A percentile compares a stretch with the other conserved stretches of the same genome.
These are phyloP conservation scores for Tor tambroides DNA, from an alignment of 2,113 vertebrate species.

Conservation along the genomic window DNA sequence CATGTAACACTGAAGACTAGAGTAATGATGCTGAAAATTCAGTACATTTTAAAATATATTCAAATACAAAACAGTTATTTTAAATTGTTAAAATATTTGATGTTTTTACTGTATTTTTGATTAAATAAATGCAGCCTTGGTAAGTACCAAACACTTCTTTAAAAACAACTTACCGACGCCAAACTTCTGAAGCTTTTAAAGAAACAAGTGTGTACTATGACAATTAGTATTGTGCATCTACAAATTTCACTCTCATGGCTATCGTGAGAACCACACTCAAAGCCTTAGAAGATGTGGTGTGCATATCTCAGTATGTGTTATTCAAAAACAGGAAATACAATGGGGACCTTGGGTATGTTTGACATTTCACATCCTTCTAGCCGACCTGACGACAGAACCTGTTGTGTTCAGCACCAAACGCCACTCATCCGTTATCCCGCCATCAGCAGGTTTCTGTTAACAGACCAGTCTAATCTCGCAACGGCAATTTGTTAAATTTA, in stretches of 20 bases:
- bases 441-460: constrained; percentile 16
- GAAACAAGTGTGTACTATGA: background rate
- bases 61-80: too few species aligned
- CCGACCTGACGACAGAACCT: background rate
- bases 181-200: background rate
- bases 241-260: background rate
- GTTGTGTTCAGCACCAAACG: background rate
- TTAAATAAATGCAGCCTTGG: too few species aligned
- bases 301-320: background rate
- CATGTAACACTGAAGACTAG: too few species aligned
- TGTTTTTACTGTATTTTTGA: too few species aligned
- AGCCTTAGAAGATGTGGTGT: background rate
- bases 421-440: background rate
- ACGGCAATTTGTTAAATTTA: constrained; percentile 7
- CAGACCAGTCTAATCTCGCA: background rate
- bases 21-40: too few species aligned
- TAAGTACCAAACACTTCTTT: too few species aligned
- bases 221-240: background rate
- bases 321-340: constrained; percentile 33
- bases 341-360: background rate
- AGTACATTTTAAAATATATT: too few species aligned
- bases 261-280: background rate
- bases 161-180: too few species aligned
- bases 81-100: too few species aligned
- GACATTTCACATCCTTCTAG: constrained; percentile 33